A percentile compares a stretch with the other conserved stretches of the same genome.
These are phyloP conservation scores for Mastigias papua DNA, from an alignment of 30 jellyfish, hydroid and myxozoan genomes.

Conservation along the genomic window DNA sequence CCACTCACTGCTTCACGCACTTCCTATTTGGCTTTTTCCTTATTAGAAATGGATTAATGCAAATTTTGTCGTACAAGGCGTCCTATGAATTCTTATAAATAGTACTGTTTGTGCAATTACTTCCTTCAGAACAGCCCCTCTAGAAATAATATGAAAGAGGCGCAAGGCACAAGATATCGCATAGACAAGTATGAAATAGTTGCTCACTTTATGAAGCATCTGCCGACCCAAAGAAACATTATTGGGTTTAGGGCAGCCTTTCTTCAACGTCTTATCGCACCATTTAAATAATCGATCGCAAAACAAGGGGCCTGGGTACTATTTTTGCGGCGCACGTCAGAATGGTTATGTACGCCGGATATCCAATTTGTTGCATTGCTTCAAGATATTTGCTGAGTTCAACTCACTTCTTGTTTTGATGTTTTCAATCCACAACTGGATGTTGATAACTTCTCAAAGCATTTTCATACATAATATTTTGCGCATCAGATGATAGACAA, in stretches of 20 bases:
- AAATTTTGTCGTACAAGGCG: neutral
- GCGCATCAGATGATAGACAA: neutral
- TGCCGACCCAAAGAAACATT: neutral
- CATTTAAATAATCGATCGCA: neutral
- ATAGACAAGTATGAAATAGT: neutral
- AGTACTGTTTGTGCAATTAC: neutral
- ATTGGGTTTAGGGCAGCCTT: neutral
- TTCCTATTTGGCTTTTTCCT: neutral
- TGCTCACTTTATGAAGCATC: neutral
- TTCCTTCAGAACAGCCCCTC: neutral
- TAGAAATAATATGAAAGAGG: neutral
- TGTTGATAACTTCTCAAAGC: neutral
- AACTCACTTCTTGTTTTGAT: conserved; percentile 6
- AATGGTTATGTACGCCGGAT: neutral
- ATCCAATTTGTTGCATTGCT: neutral
- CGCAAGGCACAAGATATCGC: neutral
- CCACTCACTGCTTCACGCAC: neutral
- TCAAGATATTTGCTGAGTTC: neutral
- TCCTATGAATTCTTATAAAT: neutral
- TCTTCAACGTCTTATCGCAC: neutral
- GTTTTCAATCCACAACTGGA: neutral
- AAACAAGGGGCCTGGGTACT: neutral
- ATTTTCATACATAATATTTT: neutral
- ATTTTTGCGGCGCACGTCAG: conserved; percentile 1
- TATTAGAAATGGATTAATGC: neutral